phyloP scores from a whole-genome alignment of 2,888 invertebrate species.

The Steinernema hermaphroditum region DNA sequence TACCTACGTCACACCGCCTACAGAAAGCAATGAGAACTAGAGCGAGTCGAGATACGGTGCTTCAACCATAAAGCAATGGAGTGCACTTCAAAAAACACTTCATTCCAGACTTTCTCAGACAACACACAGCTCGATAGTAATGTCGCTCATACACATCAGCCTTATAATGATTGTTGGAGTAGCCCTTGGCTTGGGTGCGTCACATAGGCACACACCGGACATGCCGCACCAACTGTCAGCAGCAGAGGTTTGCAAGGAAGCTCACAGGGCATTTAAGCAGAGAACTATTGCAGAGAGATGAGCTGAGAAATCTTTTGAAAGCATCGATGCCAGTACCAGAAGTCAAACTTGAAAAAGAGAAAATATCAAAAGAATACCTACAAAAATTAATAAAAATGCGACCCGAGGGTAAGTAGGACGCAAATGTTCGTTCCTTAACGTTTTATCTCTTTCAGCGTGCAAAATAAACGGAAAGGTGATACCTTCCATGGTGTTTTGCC shows the following conservation, averaged over 20 bases:
- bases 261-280: not conserved
- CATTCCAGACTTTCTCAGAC: too few species aligned
- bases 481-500: conserved; percentile 20
- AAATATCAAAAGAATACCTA: conserved; percentile 1
- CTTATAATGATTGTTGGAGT: not conserved
- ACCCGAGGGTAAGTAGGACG: not conserved
- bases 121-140: not conserved
- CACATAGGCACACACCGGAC: not conserved
- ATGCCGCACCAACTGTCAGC: not conserved
- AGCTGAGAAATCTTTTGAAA: conserved; percentile 6
- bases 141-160: conserved; percentile 15
- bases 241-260: conserved; percentile 1
- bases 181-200: not conserved
- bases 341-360: not conserved
- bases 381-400: conserved; percentile 15
- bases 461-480: conserved; percentile 14
- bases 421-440: not conserved
- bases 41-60: too few species aligned
- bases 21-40: too few species aligned
- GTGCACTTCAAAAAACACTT: too few species aligned
- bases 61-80: too few species aligned
- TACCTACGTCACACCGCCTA: too few species aligned
- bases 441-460: not conserved
- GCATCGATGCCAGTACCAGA: not conserved
- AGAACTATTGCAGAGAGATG: conserved; percentile 2